phyloP scores from a whole-genome alignment of 2,888 invertebrate species.

The Quadroppia sp. region DNA sequence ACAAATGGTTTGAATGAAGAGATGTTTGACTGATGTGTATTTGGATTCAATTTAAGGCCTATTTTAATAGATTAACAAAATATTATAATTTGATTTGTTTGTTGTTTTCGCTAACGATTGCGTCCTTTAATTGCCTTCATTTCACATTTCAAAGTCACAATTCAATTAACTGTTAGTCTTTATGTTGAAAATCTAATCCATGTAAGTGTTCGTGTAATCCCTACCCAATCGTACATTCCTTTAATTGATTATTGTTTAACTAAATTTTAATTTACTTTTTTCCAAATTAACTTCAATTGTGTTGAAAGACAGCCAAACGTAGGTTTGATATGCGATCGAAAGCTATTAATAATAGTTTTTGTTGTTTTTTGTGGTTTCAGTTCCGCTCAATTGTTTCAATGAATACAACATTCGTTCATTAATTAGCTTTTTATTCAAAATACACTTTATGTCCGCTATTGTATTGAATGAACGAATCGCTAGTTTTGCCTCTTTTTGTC shows the following conservation, averaged over 20 bases:
- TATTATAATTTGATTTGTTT: neutral
- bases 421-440: too few species aligned
- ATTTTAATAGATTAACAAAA: neutral
- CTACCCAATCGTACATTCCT: neutral
- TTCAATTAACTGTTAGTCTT: too few species aligned
- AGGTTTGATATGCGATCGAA: too few species aligned
- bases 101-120: neutral
- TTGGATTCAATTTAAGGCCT: neutral
- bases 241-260: conserved; percentile 10
- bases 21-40: neutral
- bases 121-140: neutral
- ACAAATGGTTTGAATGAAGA: neutral
- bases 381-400: too few species aligned
- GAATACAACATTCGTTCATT: too few species aligned
- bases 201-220: neutral
- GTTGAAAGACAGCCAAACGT: too few species aligned
- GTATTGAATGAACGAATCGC: neutral
- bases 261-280: neutral
- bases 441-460: neutral
- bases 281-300: too few species aligned
- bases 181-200: neutral
- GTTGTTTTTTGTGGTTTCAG: too few species aligned
- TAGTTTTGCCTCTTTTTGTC: neutral
- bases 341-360: too few species aligned
- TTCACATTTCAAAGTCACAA: neutral